These are phyloP conservation scores for Ophioderma brevispina DNA, from an alignment of 35 echinoderm and acorn worm genomes.

Conservation along the genomic window DNA sequence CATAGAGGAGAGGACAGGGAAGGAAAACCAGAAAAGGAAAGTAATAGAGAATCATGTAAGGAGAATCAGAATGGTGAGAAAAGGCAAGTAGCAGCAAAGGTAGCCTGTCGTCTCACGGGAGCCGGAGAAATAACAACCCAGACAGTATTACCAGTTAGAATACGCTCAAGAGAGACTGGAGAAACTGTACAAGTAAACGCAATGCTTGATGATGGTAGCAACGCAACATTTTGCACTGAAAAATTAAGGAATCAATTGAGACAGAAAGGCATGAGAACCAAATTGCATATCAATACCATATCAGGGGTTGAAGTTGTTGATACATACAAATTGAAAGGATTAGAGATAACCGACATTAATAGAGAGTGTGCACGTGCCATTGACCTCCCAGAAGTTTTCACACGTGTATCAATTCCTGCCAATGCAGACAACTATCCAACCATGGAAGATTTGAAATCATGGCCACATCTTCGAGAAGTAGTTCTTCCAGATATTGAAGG, in stretches of 20 bases:
- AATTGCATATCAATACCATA: not conserved
- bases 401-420: constrained; percentile 1
- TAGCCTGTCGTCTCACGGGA: not conserved
- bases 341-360: not conserved
- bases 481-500: not conserved
- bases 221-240: not conserved
- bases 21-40: not conserved
- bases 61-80: not conserved
- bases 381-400: constrained; percentile 12
- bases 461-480: not conserved
- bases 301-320: not conserved
- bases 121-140: not conserved
- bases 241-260: not conserved
- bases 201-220: constrained; percentile 29
- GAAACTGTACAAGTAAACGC: constrained; percentile 2
- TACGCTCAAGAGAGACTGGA: not conserved
- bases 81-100: not conserved
- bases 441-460: constrained; percentile 12
- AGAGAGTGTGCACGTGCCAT: not conserved
- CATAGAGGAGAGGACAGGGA: not conserved
- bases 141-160: not conserved
- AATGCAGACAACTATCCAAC: not conserved
- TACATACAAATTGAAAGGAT: not conserved
- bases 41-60: not conserved
- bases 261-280: not conserved